Evolutionary conservation across 1,140 invertebrate genomes (phyloP).

Genomic region (Pemphigus obesinymphae): DNA sequence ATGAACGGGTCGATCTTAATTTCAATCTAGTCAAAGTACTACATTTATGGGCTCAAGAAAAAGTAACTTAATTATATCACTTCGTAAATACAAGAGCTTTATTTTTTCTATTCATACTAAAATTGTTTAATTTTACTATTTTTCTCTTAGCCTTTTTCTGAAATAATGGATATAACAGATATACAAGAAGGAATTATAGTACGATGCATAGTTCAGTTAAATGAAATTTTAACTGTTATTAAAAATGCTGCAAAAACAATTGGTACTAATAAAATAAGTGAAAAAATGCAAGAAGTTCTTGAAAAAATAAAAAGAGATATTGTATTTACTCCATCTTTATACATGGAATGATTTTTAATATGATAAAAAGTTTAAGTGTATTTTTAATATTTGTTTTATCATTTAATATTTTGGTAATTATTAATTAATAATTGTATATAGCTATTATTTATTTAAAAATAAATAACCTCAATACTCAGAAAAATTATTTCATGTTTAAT

Average conservation of each 20-base stretch:
- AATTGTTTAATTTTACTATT: neutral
- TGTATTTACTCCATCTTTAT: slow-evolving; percentile 95
- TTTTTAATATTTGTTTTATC: too few species aligned
- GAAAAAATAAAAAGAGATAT: slow-evolving; percentile 93
- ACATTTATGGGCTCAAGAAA: slow-evolving; percentile 73
- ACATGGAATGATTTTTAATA: slow-evolving; percentile 55
- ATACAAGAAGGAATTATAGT: slow-evolving; percentile 98
- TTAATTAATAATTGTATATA: too few species aligned
- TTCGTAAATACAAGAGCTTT: neutral
- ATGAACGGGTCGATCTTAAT: slow-evolving; percentile 65
- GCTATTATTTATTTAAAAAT: too few species aligned
- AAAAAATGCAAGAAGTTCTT: slow-evolving; percentile 94
- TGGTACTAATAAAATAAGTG: slow-evolving; percentile 82
- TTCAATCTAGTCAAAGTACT: slow-evolving; percentile 90
- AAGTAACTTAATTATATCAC: slow-evolving; percentile 28
- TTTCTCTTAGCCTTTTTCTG: slow-evolving; percentile 70
- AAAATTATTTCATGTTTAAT: too few species aligned
- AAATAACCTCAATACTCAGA: too few species aligned
- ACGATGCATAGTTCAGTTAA: slow-evolving; percentile 90
- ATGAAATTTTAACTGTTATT: slow-evolving; percentile 88
- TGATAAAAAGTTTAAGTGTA: too few species aligned
- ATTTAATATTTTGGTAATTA: too few species aligned
- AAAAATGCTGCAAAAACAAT: slow-evolving; percentile 88
- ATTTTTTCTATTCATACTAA: neutral
- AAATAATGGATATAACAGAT: slow-evolving; percentile 88